These are phyloP conservation scores for Pelecanoides urinatrix DNA, from an alignment of 2,113 vertebrate species.

Conservation along the genomic window DNA sequence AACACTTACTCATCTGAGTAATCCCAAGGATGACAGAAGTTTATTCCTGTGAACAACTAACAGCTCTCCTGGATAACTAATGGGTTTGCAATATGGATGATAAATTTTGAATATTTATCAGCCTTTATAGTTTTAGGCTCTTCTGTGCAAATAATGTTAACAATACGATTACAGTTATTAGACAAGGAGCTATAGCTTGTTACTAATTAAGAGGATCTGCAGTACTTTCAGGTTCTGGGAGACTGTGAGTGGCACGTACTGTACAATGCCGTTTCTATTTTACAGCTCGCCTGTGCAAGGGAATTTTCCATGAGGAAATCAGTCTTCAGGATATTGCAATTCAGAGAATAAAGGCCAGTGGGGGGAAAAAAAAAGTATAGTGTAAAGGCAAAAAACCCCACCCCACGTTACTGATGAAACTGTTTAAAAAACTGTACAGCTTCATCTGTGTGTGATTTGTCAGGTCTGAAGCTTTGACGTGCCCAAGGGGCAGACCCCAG, in stretches of 20 bases:
- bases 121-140: conserved; percentile 44
- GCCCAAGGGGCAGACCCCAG: conserved; percentile 84
- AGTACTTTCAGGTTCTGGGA: conserved; percentile 47
- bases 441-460: conserved; percentile 87
- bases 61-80: neutral
- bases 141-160: conserved; percentile 62
- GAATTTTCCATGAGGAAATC: conserved; percentile 65
- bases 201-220: conserved; percentile 72
- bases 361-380: neutral
- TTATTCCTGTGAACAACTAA: conserved; percentile 13
- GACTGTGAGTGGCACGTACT: conserved; percentile 35
- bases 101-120: conserved; percentile 41
- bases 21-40: conserved; percentile 22
- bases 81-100: neutral
- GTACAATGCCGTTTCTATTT: conserved; percentile 39
- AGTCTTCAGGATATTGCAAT: conserved; percentile 63
- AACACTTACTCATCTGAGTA: conserved; percentile 41
- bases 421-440: conserved; percentile 84
- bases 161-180: conserved; percentile 75
- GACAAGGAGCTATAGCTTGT: conserved; percentile 68
- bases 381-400: neutral
- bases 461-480: conserved; percentile 85
- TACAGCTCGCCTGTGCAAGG: conserved; percentile 34
- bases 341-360: conserved; percentile 53
- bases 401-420: conserved; percentile 73